Conservation (phyloP, 1,140 invertebrate genomes). For the Panulirus ornatus region DNA sequence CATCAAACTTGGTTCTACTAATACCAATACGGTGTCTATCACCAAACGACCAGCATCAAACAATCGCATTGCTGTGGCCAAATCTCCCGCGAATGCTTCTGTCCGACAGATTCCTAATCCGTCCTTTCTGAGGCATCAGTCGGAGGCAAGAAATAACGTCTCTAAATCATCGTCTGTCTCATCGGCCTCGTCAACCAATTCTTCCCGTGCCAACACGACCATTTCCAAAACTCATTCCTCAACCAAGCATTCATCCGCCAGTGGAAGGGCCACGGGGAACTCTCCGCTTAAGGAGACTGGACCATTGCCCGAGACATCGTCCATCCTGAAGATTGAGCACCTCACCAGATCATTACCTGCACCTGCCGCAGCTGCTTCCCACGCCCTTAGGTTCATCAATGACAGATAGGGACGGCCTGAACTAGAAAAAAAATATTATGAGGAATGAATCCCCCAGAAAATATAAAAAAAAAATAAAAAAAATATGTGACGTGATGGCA, state of each 20-base stretch:
- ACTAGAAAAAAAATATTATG: neutral
- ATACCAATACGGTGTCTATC: conserved; percentile 67
- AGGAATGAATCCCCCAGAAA: neutral
- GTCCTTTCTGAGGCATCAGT: conserved; percentile 66
- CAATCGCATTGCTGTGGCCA: conserved; percentile 48
- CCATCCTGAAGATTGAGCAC: conserved; percentile 65
- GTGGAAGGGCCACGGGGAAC: conserved; percentile 47
- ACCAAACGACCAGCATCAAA: conserved; percentile 59
- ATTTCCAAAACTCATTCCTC: conserved; percentile 1
- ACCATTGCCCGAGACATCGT: conserved; percentile 59
- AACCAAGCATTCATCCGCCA: neutral
- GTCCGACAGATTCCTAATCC: conserved; percentile 74
- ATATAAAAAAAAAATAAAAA: neutral
- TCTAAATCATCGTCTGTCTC: conserved; percentile 19
- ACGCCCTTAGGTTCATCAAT: conserved; percentile 33
- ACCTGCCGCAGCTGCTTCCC: conserved; percentile 42
- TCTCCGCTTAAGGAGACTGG: conserved; percentile 68
- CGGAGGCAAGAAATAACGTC: conserved; percentile 60
- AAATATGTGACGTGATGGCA: neutral
- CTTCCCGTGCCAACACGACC: neutral
- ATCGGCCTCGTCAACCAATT: neutral
- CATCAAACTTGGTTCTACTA: conserved; percentile 38
- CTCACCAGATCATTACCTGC: conserved; percentile 60
- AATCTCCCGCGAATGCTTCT: conserved; percentile 69
- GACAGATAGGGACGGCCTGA: conserved; percentile 53